Base-by-base conservation (phyloP, 2,113 vertebrate species). In the Danio rerio region DNA sequence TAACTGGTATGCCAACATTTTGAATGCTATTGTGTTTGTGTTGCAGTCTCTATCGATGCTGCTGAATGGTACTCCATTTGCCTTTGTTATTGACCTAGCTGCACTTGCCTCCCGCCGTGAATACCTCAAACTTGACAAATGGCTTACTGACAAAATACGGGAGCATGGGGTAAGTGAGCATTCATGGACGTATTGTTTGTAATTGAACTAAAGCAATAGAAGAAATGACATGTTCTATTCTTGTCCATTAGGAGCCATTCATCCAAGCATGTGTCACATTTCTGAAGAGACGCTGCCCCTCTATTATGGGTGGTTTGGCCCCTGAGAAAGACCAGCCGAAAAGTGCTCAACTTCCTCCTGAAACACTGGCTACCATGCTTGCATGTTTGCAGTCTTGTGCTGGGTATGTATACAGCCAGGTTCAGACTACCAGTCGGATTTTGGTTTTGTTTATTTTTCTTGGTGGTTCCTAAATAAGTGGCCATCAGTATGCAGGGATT, bases 61-160 rank as follows among this genome's bases (percentile, higher is more conserved):
- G 96, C 97, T 99, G 93, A 99, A 99, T 94, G 98, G 96, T 95
- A 99, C 97, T 95, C 98, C 98, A 59, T 99, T 99, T 97, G 98
- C 98, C 94, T 99, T 99, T 95, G 98, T 99, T 92, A 99, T 99
- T 96, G 98, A 99, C 92, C 98, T 99, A 92, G 98, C 98, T 97
- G 98, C 98, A 95, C 98, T 99, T 92, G 98, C 98, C 88, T 99
- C 98, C 90, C 97, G 98, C 92, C 98, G 98, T 91, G 98, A 99
- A 98, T 99, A 99, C 97, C 98, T 99, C 97, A 99, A 99, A 97
- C 96, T 99, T 93, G 98, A 99, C 92, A 99, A 99, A 94, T 99
- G 98, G 98, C 95, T 99, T 89, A 99, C 96, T 91, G 98, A 99
- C 93, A 99, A 99, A 95, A 99, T 99, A 90, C 94, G 98, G 92